These are phyloP conservation scores for Scaptodrosophila lebanonensis DNA, from an alignment of 1,140 invertebrate genomes.

Conservation along the genomic window DNA sequence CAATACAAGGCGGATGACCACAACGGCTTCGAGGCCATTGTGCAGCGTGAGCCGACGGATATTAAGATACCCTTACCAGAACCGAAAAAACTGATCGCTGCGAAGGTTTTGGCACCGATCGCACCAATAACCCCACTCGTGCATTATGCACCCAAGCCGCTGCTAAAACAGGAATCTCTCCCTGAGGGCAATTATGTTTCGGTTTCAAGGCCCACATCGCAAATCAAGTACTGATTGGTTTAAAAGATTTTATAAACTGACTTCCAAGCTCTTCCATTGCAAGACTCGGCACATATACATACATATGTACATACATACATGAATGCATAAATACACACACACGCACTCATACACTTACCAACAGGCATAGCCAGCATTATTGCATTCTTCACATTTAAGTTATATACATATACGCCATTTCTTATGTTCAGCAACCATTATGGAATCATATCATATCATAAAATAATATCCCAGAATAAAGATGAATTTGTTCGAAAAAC, in stretches of 20 bases:
- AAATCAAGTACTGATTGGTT: slow-evolving; percentile 59
- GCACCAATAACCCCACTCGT: slow-evolving; percentile 43
- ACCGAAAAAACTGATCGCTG: slow-evolving; percentile 62
- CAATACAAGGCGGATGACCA: slow-evolving; percentile 86
- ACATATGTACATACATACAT: slow-evolving; percentile 12
- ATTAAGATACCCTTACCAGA: slow-evolving; percentile 77
- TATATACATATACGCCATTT: too few species aligned
- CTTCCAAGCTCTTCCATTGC: neutral
- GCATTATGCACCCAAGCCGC: slow-evolving; percentile 52
- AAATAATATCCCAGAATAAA: too few species aligned
- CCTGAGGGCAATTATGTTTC: slow-evolving; percentile 57
- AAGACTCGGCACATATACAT: slow-evolving; percentile 44
- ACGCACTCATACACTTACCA: too few species aligned
- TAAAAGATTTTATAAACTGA: neutral
- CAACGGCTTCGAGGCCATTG: slow-evolving; percentile 84
- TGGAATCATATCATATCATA: too few species aligned
- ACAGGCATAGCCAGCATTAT: too few species aligned
- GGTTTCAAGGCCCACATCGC: slow-evolving; percentile 54
- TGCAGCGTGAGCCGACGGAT: slow-evolving; percentile 79
- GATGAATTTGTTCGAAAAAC: slow-evolving; percentile 58
- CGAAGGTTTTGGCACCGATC: slow-evolving; percentile 51
- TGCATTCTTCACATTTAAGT: too few species aligned
- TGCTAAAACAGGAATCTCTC: slow-evolving; percentile 42
- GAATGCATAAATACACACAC: slow-evolving; percentile 5
- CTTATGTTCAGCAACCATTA: too few species aligned